Evolutionary conservation across 2,113 vertebrate species (phyloP).

Genomic region (Epinephelus cyanopodus): DNA sequence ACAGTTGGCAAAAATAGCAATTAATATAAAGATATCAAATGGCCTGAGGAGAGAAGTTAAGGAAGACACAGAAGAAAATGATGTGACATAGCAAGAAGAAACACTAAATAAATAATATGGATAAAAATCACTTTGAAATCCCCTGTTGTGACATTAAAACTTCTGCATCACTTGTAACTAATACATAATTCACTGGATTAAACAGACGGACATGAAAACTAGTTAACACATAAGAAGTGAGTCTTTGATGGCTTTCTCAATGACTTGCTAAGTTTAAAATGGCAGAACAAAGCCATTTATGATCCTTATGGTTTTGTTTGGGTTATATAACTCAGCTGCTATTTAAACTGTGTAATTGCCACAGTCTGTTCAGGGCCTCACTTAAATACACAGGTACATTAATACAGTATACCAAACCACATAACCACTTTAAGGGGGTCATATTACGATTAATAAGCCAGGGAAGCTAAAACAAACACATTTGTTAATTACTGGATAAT

Average conservation of each 20-base stretch:
- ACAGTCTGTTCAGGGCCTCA: no score
- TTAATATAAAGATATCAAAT: slow-evolving; percentile 99
- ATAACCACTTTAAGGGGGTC: no score
- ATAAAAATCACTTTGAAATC: background rate
- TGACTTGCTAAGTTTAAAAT: background rate
- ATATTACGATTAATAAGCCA: background rate
- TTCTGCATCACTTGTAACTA: background rate
- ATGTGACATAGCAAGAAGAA: background rate
- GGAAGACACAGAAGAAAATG: slow-evolving; percentile 70
- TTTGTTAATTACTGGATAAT: no score
- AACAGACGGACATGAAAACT: background rate
- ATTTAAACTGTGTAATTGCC: background rate
- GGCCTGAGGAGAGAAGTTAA: slow-evolving; percentile 92
- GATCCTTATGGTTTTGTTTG: background rate
- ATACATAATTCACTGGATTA: background rate
- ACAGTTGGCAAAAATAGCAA: slow-evolving; percentile 99
- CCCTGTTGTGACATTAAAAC: background rate
- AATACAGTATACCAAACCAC: no score
- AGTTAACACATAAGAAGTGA: background rate
- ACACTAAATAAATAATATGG: background rate
- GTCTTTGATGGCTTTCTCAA: background rate
- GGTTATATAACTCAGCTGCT: background rate
- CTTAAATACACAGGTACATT: no score
- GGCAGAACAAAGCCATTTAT: background rate
- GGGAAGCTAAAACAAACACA: background rate